Evolutionary conservation across 2,797 vertebrate species (phyloP), one percentile per base, ranked within the genome.

Genomic region (Platalea minor): DNA sequence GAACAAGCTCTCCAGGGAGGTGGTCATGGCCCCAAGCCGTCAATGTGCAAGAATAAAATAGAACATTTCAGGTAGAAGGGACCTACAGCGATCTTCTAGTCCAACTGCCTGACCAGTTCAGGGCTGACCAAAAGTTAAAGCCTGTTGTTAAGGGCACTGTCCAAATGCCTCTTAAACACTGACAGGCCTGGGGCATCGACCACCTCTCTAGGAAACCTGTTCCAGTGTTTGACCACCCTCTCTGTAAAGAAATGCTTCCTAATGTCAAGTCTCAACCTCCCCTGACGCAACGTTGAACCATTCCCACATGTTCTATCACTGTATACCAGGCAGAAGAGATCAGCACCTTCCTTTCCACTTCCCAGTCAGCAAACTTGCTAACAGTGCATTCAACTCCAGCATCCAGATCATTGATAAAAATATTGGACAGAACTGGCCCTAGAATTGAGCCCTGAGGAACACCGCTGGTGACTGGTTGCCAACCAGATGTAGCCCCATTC

Each of bases 211-310:
- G 63, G 70, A 68, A 60, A 20, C 19, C 45, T 29, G 5, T 75
- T 46, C 29, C 39, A 39, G 13, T 61, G 61, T 68, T 68, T 75
- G 29, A 54, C 9, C 25, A 82, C n/a, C 21, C 29, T 54, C 25
- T 48, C 1, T 2, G 11, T 56, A 35, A 83, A 68, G 11, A 53
- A 82, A 16, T 76, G 16, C 23, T 74, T 74, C 37, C 26, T 74
- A 10, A 39, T 45, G 45, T 51, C 15, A 7, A 53, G 45, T 28
- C 28, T 82, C 18, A 78, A 51, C n/a, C 29, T 83, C 16, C 3
- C 5, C 9, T 67, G 28, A 20, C 1, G 9, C 48, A 64, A 0
- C 1, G 0, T 39, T 79, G 68, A 86, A 18, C 23, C 13, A 28
- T 79, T 90, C 17, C 29, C 15, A 5, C 3, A 0, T 2, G 3